These are phyloP conservation scores for Vidua chalybeata DNA, from an alignment of 2,113 vertebrate genomes.

Conservation along the genomic window DNA sequence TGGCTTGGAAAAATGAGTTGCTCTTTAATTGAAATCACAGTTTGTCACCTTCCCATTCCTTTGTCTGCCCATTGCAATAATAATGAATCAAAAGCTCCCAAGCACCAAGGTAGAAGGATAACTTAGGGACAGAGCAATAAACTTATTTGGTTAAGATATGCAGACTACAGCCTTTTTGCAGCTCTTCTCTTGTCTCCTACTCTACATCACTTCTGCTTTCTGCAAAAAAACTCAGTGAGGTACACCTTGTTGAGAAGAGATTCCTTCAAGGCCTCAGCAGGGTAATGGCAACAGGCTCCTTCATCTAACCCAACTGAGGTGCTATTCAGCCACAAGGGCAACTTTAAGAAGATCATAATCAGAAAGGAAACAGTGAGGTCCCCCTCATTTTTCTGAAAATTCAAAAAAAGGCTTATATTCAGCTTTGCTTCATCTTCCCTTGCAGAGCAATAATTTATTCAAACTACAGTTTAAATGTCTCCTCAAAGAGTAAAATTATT, in stretches of 20 bases:
- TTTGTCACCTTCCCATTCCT: not conserved
- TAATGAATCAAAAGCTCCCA: not conserved
- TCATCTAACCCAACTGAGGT: not conserved
- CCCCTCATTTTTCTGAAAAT: not conserved
- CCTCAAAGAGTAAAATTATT: constrained; percentile 76
- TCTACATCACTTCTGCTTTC: not conserved
- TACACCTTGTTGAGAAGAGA: not conserved
- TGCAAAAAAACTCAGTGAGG: not conserved
- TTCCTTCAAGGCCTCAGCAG: not conserved
- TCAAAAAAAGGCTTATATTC: not conserved
- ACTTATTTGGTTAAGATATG: not conserved
- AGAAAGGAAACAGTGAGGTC: not conserved
- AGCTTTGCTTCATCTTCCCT: not conserved
- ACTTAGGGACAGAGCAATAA: not conserved
- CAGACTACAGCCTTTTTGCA: not conserved
- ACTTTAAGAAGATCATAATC: not conserved
- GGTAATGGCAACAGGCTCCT: not conserved
- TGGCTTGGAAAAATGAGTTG: not conserved
- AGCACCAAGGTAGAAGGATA: not conserved
- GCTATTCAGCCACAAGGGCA: not conserved
- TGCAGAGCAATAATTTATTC: constrained; percentile 29
- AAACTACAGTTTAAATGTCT: constrained; percentile 44
- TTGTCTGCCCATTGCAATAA: not conserved
- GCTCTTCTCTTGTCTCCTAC: not conserved
- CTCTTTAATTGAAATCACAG: not conserved